These are phyloP conservation scores for Brenthis hecate DNA, from an alignment of 2,888 invertebrate genomes.

Conservation along the genomic window DNA sequence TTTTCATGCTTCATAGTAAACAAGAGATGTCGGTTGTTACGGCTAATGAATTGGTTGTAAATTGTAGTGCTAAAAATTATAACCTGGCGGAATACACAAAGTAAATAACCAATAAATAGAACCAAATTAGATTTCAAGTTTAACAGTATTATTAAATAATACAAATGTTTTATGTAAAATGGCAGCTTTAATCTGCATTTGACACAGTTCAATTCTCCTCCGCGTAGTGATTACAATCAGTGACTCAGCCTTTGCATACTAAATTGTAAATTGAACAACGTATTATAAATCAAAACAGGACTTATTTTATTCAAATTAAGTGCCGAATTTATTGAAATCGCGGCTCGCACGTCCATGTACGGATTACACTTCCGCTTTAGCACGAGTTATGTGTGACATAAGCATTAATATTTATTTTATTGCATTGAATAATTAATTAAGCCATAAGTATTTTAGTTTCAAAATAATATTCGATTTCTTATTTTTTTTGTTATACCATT, in stretches of 20 bases:
- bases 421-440: neutral
- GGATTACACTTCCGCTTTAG: slow-evolving; percentile 26
- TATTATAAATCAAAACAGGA: slow-evolving; percentile 27
- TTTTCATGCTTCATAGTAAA: too few species aligned
- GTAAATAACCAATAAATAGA: too few species aligned
- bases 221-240: slow-evolving; percentile 24
- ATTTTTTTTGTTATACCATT: too few species aligned
- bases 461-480: too few species aligned
- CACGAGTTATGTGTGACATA: neutral
- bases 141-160: too few species aligned
- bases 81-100: too few species aligned
- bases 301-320: slow-evolving; percentile 25
- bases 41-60: too few species aligned
- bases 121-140: too few species aligned
- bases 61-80: too few species aligned
- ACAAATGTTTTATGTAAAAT: too few species aligned
- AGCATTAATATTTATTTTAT: neutral
- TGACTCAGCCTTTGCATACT: slow-evolving; percentile 18
- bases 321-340: slow-evolving; percentile 31
- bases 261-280: slow-evolving; percentile 9
- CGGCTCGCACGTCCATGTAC: slow-evolving; percentile 25
- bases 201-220: slow-evolving; percentile 8
- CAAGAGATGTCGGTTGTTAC: too few species aligned
- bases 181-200: slow-evolving; percentile 4
- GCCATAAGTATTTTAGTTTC: neutral